A percentile compares a stretch with the other conserved stretches of the same genome.
Conservation (phyloP, 2,888 invertebrate genomes). For the Bimastos eiseni region DNA sequence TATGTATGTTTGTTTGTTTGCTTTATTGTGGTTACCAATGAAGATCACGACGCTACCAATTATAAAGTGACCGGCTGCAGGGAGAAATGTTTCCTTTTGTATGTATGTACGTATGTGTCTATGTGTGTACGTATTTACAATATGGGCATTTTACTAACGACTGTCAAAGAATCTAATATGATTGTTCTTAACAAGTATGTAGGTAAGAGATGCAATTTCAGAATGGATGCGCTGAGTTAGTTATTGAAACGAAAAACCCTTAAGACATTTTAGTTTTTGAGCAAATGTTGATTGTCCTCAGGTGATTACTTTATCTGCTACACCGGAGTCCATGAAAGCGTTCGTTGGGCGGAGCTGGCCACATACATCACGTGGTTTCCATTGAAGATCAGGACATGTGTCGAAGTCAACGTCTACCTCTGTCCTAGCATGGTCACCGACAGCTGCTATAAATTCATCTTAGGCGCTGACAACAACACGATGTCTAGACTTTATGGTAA, state of each 20-base stretch:
- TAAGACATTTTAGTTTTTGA: too few relatives aligned
- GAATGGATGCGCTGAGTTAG: too few relatives aligned
- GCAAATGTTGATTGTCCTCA: slow-evolving; percentile 19
- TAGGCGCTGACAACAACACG: slow-evolving; percentile 31
- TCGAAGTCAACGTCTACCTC: slow-evolving; percentile 10
- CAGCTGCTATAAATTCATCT: slow-evolving; percentile 26
- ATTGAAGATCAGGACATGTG: slow-evolving; percentile 25
- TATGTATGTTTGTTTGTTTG: too few relatives aligned
- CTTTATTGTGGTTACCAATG: too few relatives aligned
- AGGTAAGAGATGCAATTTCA: too few relatives aligned
- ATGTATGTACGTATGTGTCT: too few relatives aligned
- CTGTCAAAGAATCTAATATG: too few relatives aligned
- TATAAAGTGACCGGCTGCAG: too few relatives aligned
- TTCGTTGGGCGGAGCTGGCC: slow-evolving; percentile 6
- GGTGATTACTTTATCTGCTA: slow-evolving; percentile 34
- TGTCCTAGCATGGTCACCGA: background rate
- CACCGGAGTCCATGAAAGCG: background rate
- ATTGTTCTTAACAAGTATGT: too few relatives aligned
- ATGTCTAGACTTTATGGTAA: slow-evolving; percentile 22
- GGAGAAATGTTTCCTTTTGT: too few relatives aligned
- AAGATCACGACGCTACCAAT: too few relatives aligned
- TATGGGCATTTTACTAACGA: background rate
- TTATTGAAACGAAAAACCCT: too few relatives aligned
- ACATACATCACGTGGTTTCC: slow-evolving; percentile 28
- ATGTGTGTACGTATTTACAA: background rate